Evolutionary conservation across 1,140 invertebrate genomes (phyloP).

Genomic region (Drosophila erecta): DNA sequence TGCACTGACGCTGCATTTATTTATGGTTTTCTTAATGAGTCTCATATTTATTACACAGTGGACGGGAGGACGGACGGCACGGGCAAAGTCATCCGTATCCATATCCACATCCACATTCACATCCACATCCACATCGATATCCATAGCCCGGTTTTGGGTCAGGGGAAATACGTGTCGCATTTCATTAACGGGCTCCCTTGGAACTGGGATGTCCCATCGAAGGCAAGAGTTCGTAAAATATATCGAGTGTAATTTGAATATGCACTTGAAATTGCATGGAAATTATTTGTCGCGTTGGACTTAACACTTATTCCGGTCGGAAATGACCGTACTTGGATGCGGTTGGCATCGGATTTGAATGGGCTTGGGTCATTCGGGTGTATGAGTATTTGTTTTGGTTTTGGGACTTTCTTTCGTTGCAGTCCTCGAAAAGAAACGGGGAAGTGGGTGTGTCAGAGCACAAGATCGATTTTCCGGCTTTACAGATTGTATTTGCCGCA

Average conservation of each 20-base stretch:
- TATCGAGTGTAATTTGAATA: slow-evolving; percentile 77
- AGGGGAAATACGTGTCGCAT: slow-evolving; percentile 80
- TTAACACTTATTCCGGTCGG: slow-evolving; percentile 74
- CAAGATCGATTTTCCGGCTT: slow-evolving; percentile 14
- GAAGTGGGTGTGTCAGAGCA: slow-evolving; percentile 45
- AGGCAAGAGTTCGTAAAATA: slow-evolving; percentile 62
- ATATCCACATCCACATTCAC: slow-evolving; percentile 25
- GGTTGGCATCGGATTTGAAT: slow-evolving; percentile 45
- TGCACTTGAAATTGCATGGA: slow-evolving; percentile 79
- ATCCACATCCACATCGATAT: slow-evolving; percentile 9
- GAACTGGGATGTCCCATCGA: slow-evolving; percentile 42
- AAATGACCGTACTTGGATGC: slow-evolving; percentile 62
- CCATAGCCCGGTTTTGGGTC: slow-evolving; percentile 36
- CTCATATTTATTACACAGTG: slow-evolving; percentile 79
- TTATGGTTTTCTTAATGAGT: slow-evolving; percentile 83
- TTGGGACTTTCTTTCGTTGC: slow-evolving; percentile 32
- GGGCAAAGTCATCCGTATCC: slow-evolving; percentile 38
- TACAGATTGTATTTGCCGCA: slow-evolving; percentile 1
- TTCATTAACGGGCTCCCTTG: slow-evolving; percentile 70
- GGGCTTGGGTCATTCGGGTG: slow-evolving; percentile 25
- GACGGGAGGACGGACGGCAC: slow-evolving; percentile 44
- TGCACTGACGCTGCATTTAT: slow-evolving; percentile 81
- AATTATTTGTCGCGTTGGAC: slow-evolving; percentile 72
- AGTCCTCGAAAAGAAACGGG: slow-evolving; percentile 6
- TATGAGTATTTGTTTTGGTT: slow-evolving; percentile 60